Conservation (phyloP, 2,888 invertebrate genomes). For the Orchesella flavescens region DNA sequence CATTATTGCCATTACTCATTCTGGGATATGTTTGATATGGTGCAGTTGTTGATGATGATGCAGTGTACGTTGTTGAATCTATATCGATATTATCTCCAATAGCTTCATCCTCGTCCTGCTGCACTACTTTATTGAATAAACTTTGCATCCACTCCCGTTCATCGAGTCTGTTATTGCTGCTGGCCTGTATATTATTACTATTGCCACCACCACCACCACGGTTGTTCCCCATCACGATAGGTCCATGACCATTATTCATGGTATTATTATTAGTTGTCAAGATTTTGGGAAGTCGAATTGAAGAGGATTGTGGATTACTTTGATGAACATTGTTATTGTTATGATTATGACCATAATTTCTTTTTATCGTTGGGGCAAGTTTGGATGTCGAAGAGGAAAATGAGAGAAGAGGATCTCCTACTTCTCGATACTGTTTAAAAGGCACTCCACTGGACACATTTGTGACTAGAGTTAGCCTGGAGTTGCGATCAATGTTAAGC, state of each 20-base stretch:
- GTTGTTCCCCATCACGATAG: background rate
- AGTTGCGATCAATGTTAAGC: slow-evolving; percentile 34
- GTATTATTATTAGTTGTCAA: slow-evolving; percentile 24
- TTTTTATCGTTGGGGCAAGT: slow-evolving; percentile 34
- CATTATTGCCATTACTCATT: background rate
- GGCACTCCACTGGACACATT: slow-evolving; percentile 48
- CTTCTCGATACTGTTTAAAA: slow-evolving; percentile 1
- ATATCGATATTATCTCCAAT: slow-evolving; percentile 15
- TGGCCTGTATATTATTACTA: background rate
- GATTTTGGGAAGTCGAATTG: slow-evolving; percentile 38
- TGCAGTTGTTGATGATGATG: background rate
- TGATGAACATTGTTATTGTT: slow-evolving; percentile 3
- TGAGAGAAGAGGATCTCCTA: background rate
- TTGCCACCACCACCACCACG: background rate
- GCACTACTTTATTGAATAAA: slow-evolving; percentile 51
- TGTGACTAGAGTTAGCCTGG: slow-evolving; percentile 44
- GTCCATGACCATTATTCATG: background rate
- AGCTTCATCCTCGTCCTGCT: slow-evolving; percentile 16
- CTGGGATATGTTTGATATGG: background rate
- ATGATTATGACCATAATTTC: slow-evolving; percentile 25
- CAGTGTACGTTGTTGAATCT: slow-evolving; percentile 38
- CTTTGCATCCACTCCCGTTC: slow-evolving; percentile 54
- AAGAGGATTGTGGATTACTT: slow-evolving; percentile 26
- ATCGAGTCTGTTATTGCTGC: slow-evolving; percentile 21
- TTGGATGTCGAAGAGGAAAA: slow-evolving; percentile 1